Evolutionary conservation across 2,797 vertebrate species (phyloP).

Genomic region (Protonibea diacanthus): DNA sequence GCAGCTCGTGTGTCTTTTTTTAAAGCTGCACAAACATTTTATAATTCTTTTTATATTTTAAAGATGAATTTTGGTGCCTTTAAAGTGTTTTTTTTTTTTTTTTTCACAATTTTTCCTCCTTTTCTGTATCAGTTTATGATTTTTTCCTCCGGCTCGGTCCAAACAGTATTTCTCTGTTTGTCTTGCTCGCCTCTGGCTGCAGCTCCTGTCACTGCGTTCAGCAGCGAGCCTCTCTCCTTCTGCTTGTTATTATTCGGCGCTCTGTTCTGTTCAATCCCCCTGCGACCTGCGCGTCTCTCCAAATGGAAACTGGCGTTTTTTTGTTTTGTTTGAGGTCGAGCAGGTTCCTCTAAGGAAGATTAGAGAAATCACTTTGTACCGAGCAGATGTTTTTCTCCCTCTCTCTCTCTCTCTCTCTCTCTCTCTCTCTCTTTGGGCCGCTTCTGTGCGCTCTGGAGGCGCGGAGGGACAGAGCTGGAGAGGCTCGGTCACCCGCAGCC

Average conservation of each 20-base stretch:
- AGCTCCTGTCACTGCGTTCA: constrained; percentile 38
- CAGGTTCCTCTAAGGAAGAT: constrained; percentile 78
- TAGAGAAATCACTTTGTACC: constrained; percentile 76
- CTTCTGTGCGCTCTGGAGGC: constrained; percentile 38
- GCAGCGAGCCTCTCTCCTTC: constrained; percentile 30
- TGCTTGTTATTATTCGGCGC: constrained; percentile 68
- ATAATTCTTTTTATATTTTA: neutral
- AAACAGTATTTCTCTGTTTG: too few species aligned
- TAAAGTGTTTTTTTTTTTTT: neutral
- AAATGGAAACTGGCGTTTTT: constrained; percentile 75
- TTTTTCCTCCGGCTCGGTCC: neutral
- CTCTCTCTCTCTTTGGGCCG: constrained; percentile 45
- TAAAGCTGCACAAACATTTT: neutral
- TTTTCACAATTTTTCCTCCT: neutral
- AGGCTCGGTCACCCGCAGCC: constrained; percentile 44
- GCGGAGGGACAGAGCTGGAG: constrained; percentile 29
- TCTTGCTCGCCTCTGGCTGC: constrained; percentile 17
- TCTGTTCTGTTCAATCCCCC: constrained; percentile 66
- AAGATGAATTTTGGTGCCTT: neutral
- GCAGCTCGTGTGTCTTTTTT: constrained; percentile 31
- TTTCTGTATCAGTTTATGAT: neutral
- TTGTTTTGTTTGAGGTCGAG: constrained; percentile 67
- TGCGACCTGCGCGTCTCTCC: constrained; percentile 69
- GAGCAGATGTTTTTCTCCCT: constrained; percentile 69
- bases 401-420: neutral